These are phyloP conservation scores for Puntigrus tetrazona DNA, from an alignment of 2,113 vertebrate genomes.

Conservation along the genomic window DNA sequence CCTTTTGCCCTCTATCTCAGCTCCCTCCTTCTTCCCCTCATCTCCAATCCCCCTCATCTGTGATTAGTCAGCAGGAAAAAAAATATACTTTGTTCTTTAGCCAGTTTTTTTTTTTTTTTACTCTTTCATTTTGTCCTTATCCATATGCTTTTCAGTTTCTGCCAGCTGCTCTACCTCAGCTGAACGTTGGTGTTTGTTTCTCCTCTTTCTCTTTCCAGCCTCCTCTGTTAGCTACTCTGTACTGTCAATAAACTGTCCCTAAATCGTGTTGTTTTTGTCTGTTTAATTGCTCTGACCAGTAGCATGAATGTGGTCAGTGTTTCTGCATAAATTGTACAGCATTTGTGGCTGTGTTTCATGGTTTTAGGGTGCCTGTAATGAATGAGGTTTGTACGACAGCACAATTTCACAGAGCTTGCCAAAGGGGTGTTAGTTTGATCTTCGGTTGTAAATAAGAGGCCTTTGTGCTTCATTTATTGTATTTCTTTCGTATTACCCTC, in stretches of 20 bases:
- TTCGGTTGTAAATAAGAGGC: conserved; percentile 29
- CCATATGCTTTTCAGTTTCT: conserved; percentile 27
- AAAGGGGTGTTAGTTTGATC: conserved; percentile 15
- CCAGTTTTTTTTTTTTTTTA: background rate
- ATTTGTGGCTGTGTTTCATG: background rate
- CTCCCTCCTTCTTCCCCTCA: background rate
- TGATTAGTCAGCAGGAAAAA: conserved; percentile 45
- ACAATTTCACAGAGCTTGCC: conserved; percentile 22
- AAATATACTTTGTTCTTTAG: conserved; percentile 18
- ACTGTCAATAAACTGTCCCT: background rate
- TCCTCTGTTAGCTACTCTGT: background rate
- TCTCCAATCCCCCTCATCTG: conserved; percentile 3
- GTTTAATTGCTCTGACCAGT: conserved; percentile 3
- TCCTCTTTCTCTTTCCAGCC: background rate
- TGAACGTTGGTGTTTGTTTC: background rate
- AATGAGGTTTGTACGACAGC: background rate
- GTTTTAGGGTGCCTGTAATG: background rate
- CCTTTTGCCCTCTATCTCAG: background rate
- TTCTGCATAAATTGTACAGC: background rate
- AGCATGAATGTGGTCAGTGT: background rate
- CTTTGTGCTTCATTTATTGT: conserved; percentile 23
- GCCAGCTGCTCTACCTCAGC: background rate
- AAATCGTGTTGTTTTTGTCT: background rate
- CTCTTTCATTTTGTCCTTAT: conserved; percentile 26
- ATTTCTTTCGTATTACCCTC: conserved; percentile 30